phyloP scores from a whole-genome alignment of 2,797 vertebrate species.

The Myotis myotis region DNA sequence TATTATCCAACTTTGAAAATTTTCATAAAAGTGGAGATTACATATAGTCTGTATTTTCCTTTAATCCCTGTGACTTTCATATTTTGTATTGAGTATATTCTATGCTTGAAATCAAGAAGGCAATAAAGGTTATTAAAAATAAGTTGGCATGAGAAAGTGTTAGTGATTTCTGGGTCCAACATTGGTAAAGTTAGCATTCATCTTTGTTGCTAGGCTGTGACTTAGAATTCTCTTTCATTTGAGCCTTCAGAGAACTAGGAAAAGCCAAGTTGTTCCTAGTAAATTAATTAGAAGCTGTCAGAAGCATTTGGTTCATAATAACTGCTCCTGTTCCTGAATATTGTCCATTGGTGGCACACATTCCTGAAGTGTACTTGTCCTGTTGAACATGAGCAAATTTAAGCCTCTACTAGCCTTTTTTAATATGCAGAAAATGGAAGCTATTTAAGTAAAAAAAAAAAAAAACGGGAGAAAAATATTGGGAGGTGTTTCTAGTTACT shows the following conservation, averaged over 20 bases:
- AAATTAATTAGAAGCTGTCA: not conserved
- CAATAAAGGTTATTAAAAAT: constrained; percentile 28
- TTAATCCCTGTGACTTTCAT: constrained; percentile 24
- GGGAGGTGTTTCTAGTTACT: not conserved
- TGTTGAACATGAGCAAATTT: not conserved
- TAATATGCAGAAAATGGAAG: not conserved
- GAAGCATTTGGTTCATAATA: not conserved
- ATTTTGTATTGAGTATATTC: constrained; percentile 25
- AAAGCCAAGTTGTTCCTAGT: not conserved
- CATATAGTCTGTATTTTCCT: not conserved
- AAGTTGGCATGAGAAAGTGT: not conserved
- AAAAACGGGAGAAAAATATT: not conserved
- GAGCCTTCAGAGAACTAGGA: not conserved
- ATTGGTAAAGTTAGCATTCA: not conserved
- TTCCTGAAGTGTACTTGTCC: not conserved
- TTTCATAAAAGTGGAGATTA: not conserved
- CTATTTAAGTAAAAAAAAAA: not conserved
- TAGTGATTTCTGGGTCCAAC: not conserved
- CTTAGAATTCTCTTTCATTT: not conserved
- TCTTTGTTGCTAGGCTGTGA: not conserved
- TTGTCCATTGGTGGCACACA: not conserved
- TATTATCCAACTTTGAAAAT: constrained; percentile 5
- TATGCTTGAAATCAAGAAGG: constrained; percentile 11
- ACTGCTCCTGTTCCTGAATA: not conserved
- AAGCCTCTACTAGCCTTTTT: not conserved